These are phyloP conservation scores for Neoitamus cyanurus DNA, from an alignment of 2,888 invertebrate species.

Conservation along the genomic window DNA sequence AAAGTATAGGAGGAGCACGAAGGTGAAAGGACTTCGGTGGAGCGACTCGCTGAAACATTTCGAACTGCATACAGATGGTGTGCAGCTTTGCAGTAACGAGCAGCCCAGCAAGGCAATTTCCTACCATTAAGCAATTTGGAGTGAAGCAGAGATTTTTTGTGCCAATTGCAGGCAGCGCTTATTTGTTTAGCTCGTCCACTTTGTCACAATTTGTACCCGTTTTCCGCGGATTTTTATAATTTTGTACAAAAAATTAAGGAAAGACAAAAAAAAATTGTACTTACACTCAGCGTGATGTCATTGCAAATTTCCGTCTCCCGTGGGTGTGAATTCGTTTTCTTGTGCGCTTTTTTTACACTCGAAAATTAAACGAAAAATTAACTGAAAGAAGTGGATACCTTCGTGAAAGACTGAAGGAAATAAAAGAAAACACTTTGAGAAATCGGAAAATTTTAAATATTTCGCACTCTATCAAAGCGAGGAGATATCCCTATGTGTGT, in stretches of 20 bases:
- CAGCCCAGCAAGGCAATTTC: not conserved
- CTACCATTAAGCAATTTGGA: not conserved
- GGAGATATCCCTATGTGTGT: not conserved
- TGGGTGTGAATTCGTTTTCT: not conserved
- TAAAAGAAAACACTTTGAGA: not conserved
- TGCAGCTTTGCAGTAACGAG: not conserved
- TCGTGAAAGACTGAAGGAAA: not conserved
- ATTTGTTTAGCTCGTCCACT: not conserved
- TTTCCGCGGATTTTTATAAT: not conserved
- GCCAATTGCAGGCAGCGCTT: not conserved
- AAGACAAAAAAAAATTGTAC: slow-evolving; percentile 2
- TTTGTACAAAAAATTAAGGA: not conserved
- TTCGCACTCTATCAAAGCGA: not conserved
- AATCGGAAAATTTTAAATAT: not conserved
- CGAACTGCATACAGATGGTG: not conserved
- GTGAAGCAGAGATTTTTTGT: not conserved
- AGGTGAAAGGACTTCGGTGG: not conserved
- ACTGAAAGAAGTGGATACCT: not conserved
- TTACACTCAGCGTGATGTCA: not conserved
- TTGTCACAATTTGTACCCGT: not conserved
- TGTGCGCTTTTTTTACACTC: not conserved
- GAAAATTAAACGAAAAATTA: not conserved
- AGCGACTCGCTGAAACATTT: not conserved
- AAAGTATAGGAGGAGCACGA: not conserved
- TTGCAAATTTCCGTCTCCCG: slow-evolving; percentile 10